These are phyloP conservation scores for Leptocoma aspasia DNA, from an alignment of 2,113 vertebrate genomes.

Conservation along the genomic window DNA sequence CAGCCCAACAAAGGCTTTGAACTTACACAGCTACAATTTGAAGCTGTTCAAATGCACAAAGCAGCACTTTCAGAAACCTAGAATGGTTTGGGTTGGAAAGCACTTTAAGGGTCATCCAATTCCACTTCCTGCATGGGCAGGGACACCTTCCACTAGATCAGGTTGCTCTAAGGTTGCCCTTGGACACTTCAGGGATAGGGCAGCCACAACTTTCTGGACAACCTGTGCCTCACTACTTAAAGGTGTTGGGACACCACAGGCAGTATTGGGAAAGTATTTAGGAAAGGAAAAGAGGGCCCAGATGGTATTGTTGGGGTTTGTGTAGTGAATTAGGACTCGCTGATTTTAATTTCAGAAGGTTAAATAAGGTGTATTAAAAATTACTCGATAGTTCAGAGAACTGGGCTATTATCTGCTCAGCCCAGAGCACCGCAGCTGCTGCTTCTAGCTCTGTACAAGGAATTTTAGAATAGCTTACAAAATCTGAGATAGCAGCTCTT, in stretches of 20 bases:
- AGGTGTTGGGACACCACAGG: not conserved
- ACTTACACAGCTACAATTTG: not conserved
- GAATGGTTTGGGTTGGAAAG: not conserved
- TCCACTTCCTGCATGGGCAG: not conserved
- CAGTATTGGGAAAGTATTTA: not conserved
- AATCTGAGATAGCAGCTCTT: too few relatives aligned
- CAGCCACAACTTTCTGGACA: not conserved
- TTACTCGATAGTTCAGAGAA: too few relatives aligned
- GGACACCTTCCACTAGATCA: not conserved
- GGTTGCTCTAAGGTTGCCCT: not conserved
- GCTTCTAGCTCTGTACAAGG: too few relatives aligned
- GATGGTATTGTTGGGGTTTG: too few relatives aligned
- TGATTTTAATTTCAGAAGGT: too few relatives aligned
- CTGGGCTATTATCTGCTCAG: too few relatives aligned
- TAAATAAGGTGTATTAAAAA: too few relatives aligned
- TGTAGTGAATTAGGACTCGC: too few relatives aligned
- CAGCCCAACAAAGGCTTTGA: not conserved
- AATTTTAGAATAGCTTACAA: too few relatives aligned
- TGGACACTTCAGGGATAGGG: not conserved
- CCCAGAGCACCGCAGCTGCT: too few relatives aligned
- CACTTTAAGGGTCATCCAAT: not conserved
- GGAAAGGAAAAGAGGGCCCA: not conserved
- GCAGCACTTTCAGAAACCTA: not conserved
- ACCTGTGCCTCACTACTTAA: fast-evolving
- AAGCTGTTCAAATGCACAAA: not conserved